Evolutionary conservation across 2,797 vertebrate species (phyloP).

Genomic region (Echiichthys vipera): DNA sequence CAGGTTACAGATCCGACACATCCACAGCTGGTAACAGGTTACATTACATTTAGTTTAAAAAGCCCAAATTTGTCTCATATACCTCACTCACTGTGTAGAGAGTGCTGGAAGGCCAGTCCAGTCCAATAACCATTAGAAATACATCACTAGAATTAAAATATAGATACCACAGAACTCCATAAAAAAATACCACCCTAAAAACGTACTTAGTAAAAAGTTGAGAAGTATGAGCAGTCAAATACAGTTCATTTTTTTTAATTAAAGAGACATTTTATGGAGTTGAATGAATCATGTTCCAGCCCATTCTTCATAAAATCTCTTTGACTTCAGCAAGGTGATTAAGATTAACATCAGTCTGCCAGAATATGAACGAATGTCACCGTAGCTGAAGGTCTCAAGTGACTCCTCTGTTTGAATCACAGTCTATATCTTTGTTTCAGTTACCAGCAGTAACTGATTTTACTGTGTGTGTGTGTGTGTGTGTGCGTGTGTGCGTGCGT

Average conservation of each 20-base stretch:
- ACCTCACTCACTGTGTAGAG: not conserved
- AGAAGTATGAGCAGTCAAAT: not conserved
- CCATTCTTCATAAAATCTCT: slow-evolving; percentile 8
- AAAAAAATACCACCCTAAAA: not conserved
- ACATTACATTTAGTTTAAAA: not conserved
- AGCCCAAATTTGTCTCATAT: not conserved
- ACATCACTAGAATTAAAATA: not conserved
- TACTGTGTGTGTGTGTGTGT: slow-evolving; percentile 4
- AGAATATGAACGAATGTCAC: slow-evolving; percentile 33
- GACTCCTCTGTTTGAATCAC: slow-evolving; percentile 3
- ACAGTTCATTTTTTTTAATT: not conserved
- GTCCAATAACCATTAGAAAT: not conserved
- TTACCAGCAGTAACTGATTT: slow-evolving; percentile 14
- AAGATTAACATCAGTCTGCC: slow-evolving; percentile 19
- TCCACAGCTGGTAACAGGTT: not conserved
- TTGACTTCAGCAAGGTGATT: not conserved
- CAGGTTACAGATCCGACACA: too few species aligned
- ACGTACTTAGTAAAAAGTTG: not conserved
- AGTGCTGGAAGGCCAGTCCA: not conserved
- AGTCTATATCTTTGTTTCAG: slow-evolving; percentile 12
- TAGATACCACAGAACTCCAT: not conserved
- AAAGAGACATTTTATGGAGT: not conserved
- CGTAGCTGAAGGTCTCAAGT: not conserved
- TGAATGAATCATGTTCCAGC: not conserved
- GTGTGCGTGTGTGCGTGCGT: slow-evolving; percentile 6